Evolutionary conservation across 2,113 vertebrate genomes (phyloP).

Genomic region (Hepsetus odoe): DNA sequence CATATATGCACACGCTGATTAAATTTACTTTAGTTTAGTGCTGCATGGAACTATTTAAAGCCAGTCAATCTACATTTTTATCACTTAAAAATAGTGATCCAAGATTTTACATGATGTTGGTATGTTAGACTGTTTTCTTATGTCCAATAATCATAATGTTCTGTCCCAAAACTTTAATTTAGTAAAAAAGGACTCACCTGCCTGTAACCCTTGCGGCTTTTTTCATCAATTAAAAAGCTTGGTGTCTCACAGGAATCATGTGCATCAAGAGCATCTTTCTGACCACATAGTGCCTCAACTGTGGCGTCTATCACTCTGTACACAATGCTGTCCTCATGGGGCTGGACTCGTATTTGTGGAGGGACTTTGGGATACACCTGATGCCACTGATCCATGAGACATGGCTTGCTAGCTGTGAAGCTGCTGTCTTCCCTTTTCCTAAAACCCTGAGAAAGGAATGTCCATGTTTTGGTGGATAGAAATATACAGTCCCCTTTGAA

Average conservation of each 20-base stretch:
- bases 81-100: no score
- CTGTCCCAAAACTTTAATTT: no score
- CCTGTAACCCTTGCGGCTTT: slow-evolving; percentile 68
- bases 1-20: not conserved
- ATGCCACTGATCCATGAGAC: slow-evolving; percentile 67
- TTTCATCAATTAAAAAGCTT: slow-evolving; percentile 52
- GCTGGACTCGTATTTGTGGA: slow-evolving; percentile 60
- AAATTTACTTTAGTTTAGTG: no score
- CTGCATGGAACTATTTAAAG: no score
- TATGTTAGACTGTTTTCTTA: no score
- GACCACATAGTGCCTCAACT: slow-evolving; percentile 67
- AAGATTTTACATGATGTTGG: no score
- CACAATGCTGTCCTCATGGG: slow-evolving; percentile 60
- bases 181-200: slow-evolving; percentile 65
- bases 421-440: slow-evolving; percentile 49
- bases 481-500: no score
- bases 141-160: no score
- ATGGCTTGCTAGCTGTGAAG: slow-evolving; percentile 35
- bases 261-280: slow-evolving; percentile 2
- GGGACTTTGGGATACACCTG: slow-evolving; percentile 60
- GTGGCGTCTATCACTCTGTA: slow-evolving; percentile 57
- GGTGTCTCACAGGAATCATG: slow-evolving; percentile 46
- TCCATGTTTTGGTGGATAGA: not conserved
- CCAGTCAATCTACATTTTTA: no score
- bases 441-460: slow-evolving; percentile 41